These are phyloP conservation scores for Pseudomyrmex flavicornis DNA, from an alignment of 1,140 invertebrate genomes.

Conservation along the genomic window DNA sequence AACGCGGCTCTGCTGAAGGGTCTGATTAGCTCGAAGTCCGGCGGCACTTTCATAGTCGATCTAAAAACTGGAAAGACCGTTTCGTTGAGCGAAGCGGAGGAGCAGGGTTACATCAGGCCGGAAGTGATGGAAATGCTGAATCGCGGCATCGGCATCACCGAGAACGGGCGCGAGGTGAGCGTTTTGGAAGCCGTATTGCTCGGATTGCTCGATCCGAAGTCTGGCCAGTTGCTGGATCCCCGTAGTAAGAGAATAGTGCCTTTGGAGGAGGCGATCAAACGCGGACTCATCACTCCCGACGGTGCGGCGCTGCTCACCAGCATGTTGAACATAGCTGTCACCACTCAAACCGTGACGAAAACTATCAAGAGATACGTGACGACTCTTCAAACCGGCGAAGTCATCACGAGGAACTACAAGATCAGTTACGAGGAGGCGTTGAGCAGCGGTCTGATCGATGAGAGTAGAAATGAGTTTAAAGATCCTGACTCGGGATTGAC, in stretches of 20 bases:
- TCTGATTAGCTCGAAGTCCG: slow-evolving; percentile 90
- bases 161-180: slow-evolving; percentile 90
- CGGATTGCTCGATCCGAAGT: slow-evolving; percentile 93
- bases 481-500: slow-evolving; percentile 91
- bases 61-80: slow-evolving; percentile 90
- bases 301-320: slow-evolving; percentile 94
- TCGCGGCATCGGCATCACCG: slow-evolving; percentile 92
- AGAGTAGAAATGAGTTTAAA: slow-evolving; percentile 91
- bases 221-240: slow-evolving; percentile 93
- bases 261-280: slow-evolving; percentile 93
- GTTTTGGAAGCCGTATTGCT: slow-evolving; percentile 94
- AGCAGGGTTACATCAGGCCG: slow-evolving; percentile 88
- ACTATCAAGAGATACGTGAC: slow-evolving; percentile 92
- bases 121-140: slow-evolving; percentile 94
- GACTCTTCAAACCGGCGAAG: slow-evolving; percentile 88
- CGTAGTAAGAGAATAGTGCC: slow-evolving; percentile 91
- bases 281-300: slow-evolving; percentile 93
- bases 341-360: slow-evolving; percentile 93
- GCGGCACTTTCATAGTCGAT: slow-evolving; percentile 90
- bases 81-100: slow-evolving; percentile 89
- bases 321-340: slow-evolving; percentile 93
- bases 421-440: slow-evolving; percentile 92
- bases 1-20: slow-evolving; percentile 93
- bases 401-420: slow-evolving; percentile 87
- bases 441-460: slow-evolving; percentile 92